Base-by-base conservation (phyloP, 2,888 invertebrate species). In the Mesoligia furuncula region DNA sequence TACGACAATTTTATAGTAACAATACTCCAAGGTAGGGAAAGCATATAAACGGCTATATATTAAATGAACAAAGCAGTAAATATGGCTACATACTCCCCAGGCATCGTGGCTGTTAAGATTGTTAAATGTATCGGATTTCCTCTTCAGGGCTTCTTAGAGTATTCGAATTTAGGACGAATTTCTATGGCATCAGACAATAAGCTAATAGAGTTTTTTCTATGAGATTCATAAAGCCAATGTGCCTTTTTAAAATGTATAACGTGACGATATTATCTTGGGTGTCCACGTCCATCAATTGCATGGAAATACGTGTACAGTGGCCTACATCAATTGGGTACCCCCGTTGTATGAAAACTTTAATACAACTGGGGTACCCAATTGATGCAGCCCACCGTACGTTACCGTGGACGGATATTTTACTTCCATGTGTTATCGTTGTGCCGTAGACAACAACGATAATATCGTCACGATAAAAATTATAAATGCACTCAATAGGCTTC, bases 111-210 rank as follows among this genome's bases (percentile, higher is more conserved):
- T 54, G 62, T 77, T 85, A 67, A 64, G 54, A 75, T 69, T 36
- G 75, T 39, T 61, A 17, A 72, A 71, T 71, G 51, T 77, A 82
- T 73, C 24, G 81, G 54, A 75, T 68, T 81, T 83, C 73, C 69
- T 54, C 6, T 11, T 42, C 27, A 24, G 5, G 8, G 9, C 9
- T 57, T 69, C 65, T 73, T 54, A n/a, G 62, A 83, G 6, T 31
- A 65, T 57, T 51, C 0, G 9, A 20, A 13, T 42, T 31, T n/a
- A 24, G 39, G 45, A n/a, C 2, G n/a, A 48, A 64, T 57, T 65
- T 79, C 39, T 79, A 75, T 42, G 13, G 39, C 13, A 42, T 65
- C 48, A 31, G 4, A 36, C 15, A 20, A 27, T 27, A 15, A 13
- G 0, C 6, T 7, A 51, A 17, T 24, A 9, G 0, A n/a, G 17